Evolutionary conservation across 2,797 vertebrate species (phyloP).

Genomic region (Leucoraja ocellata): DNA sequence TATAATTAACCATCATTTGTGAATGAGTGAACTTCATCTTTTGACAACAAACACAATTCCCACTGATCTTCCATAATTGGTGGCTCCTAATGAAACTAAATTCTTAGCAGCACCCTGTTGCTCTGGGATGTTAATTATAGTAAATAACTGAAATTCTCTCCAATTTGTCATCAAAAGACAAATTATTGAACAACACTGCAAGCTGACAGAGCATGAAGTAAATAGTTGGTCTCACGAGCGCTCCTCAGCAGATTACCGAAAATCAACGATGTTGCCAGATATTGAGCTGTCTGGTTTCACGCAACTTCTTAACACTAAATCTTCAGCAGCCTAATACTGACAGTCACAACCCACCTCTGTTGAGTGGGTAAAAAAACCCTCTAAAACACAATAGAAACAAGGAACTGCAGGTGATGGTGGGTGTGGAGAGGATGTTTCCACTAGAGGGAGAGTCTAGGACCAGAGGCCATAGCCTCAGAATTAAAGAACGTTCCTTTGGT

Average conservation of each 20-base stretch:
- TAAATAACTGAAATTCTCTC: neutral
- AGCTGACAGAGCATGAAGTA: neutral
- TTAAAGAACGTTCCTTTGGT: too few species aligned
- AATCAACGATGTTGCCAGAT: neutral
- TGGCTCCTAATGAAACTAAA: neutral
- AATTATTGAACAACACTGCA: neutral
- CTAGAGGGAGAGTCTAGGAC: too few species aligned
- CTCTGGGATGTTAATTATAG: neutral
- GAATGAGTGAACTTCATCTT: neutral
- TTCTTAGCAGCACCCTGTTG: neutral
- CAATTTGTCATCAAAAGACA: neutral
- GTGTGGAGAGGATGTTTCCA: too few species aligned
- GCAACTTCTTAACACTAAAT: neutral
- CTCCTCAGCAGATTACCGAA: neutral
- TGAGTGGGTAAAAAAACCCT: neutral
- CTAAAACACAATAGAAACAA: too few species aligned
- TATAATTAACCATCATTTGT: neutral
- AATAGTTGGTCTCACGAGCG: neutral
- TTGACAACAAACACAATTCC: neutral
- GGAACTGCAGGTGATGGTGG: too few species aligned
- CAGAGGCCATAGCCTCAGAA: too few species aligned
- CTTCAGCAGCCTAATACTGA: neutral
- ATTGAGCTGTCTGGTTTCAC: neutral
- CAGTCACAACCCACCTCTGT: neutral
- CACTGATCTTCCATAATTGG: conserved; percentile 14